phyloP scores from a whole-genome alignment of 2,888 invertebrate species.

The Rapana venosa region DNA sequence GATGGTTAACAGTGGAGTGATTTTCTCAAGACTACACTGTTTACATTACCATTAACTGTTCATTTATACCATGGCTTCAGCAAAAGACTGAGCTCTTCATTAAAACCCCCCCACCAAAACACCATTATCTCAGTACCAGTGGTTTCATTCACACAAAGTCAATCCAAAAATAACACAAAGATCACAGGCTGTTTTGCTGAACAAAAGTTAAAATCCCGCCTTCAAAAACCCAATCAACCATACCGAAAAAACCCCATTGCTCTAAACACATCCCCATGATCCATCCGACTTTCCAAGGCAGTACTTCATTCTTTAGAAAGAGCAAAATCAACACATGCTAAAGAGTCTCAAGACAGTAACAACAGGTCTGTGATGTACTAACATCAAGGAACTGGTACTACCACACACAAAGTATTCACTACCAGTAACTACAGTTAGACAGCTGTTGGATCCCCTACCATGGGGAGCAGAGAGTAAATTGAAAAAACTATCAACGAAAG shows the following conservation, averaged over 20 bases:
- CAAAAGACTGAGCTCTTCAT: not conserved
- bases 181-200: slow-evolving; percentile 17
- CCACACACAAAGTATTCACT: not conserved
- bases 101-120: not conserved
- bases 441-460: not conserved
- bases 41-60: not conserved
- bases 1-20: too few relatives aligned
- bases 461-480: not conserved
- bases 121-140: not conserved
- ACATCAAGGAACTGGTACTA: not conserved
- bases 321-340: not conserved
- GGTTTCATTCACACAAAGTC: not conserved
- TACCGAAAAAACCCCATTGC: not conserved
- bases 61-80: too few relatives aligned
- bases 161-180: not conserved
- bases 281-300: not conserved
- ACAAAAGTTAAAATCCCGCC: not conserved
- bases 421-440: not conserved
- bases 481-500: not conserved
- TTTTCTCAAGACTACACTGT: not conserved
- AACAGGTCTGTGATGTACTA: not conserved
- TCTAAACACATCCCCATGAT: not conserved
- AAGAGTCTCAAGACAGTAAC: not conserved
- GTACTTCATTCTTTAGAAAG: not conserved
- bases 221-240: not conserved